Base-by-base conservation (phyloP, 2,797 vertebrate species). In the Enteromius thamalakanensis region DNA sequence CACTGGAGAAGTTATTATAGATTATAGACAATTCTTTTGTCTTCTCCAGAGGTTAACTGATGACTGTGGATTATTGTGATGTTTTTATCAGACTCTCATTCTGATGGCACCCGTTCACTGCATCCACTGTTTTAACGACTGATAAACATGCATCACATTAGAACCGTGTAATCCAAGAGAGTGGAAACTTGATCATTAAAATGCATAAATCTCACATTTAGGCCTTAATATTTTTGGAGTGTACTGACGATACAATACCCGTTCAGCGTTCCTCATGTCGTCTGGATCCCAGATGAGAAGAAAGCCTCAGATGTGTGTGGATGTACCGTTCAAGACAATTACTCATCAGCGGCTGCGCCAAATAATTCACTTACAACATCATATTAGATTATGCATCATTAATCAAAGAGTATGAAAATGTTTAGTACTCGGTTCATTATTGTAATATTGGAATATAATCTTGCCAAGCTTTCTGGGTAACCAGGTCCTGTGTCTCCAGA, bases 251-350 rank as follows among this genome's bases (percentile, higher is more conserved):
- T 8, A 21, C 51, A 53, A 21, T 21, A 21, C 49, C 19, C 1
- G 19, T 8, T 53, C 6, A 53, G 51, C 21, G 7, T 53, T 53
- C 1, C 17, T 55, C 1, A 10, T 21, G 51, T 55, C 6, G 3
- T 42, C 79, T 87, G 86, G 80, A 45, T 74, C 72, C 82, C 88
- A 89, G 75, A 89, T 86, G 87, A 65, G 40, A 47, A 80, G 71
- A 87, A 87, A 65, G 74, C 83, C 81, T 21, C 51, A 65, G 77
- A 67, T 87, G 80, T 79, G 40, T 79, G 47, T 79, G 64, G 81
- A 68, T 64, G 17, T 62, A 29, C 62, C 78, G 37, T 40, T 88
- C 64, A 49, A 72, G 68, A 53, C 84, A 53, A 80, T 55, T 84
- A 45, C 85, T 87, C 32, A 53, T 79, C 77, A 10, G 14, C 53